Evolutionary conservation across 2,797 vertebrate species (phyloP).

Genomic region (Acipenser oxyrinchus): DNA sequence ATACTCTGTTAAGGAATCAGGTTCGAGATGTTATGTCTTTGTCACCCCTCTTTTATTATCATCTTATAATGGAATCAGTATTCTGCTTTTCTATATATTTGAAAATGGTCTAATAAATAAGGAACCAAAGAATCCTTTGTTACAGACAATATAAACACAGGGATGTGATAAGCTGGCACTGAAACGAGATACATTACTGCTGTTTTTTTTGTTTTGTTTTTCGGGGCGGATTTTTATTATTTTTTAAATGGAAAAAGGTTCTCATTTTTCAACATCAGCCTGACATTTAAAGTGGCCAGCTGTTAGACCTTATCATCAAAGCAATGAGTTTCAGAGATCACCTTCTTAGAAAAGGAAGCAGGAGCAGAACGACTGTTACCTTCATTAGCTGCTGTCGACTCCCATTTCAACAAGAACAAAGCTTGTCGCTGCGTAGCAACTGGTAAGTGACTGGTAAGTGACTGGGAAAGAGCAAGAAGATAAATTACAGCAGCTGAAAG

Average conservation of each 20-base stretch:
- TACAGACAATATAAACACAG: no score
- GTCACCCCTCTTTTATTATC: no score
- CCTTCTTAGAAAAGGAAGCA: conserved; percentile 2
- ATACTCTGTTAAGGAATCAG: no score
- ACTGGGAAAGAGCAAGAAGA: conserved; percentile 28
- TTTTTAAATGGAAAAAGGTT: conserved; percentile 1
- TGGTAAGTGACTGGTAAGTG: conserved; percentile 10
- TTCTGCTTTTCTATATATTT: no score
- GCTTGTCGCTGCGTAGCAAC: conserved; percentile 25
- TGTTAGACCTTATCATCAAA: conserved; percentile 4
- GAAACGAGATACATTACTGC: no score
- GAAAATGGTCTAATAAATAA: no score
- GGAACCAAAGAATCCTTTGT: no score
- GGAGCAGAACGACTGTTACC: conserved; percentile 34
- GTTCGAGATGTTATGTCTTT: no score
- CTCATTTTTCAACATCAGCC: conserved; percentile 11
- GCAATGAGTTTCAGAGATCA: conserved; percentile 11
- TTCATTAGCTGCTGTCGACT: conserved; percentile 44
- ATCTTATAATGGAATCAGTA: no score
- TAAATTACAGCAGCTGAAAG: conserved; percentile 33
- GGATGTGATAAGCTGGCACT: no score
- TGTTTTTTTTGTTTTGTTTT: no score
- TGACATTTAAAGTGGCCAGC: conserved; percentile 6
- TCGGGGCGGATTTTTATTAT: no score
- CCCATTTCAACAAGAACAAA: conserved; percentile 29